Percentiles rank a stretch among this genome's conserved stretches.
Evolutionary conservation across 2,797 vertebrate species (phyloP).

Genomic region (Sparidentex hasta): DNA sequence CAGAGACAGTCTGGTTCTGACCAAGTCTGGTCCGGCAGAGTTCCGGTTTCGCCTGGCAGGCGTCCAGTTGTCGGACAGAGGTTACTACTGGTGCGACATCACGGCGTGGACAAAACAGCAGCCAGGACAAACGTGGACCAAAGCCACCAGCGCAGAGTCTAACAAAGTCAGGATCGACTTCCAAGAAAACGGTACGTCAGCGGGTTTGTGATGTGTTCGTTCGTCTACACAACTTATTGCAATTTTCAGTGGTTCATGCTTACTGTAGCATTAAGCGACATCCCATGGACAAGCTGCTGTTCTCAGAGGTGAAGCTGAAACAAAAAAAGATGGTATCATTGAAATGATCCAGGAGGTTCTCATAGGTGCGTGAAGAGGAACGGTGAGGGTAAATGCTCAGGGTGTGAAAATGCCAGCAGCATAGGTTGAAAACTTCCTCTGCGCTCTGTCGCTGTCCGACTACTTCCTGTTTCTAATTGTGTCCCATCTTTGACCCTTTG

Average conservation of each 20-base stretch:
- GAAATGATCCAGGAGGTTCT: background rate
- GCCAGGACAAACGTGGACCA: slow-evolving; percentile 87
- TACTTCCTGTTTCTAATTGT: background rate
- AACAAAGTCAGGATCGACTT: slow-evolving; percentile 93
- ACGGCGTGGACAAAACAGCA: slow-evolving; percentile 90
- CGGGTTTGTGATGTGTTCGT: background rate
- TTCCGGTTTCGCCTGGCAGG: slow-evolving; percentile 93
- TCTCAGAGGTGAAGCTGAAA: background rate
- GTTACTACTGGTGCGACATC: slow-evolving; percentile 92
- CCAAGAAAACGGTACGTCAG: slow-evolving; percentile 88
- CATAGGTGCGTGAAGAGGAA: background rate
- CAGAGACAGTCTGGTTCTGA: slow-evolving; percentile 89
- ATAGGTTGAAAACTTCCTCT: background rate
- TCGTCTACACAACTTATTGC: background rate
- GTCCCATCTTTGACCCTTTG: background rate
- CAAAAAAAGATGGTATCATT: background rate
- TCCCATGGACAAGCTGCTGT: background rate
- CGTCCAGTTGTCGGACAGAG: slow-evolving; percentile 91
- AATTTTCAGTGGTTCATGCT: background rate
- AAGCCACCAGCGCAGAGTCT: slow-evolving; percentile 86
- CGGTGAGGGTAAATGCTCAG: background rate
- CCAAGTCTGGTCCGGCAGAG: slow-evolving; percentile 89
- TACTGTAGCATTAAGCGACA: background rate
- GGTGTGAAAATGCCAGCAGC: background rate
- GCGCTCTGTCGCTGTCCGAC: background rate